Evolutionary conservation across 1,140 invertebrate species (phyloP), one percentile per base, ranked within the genome.

Genomic region (Lineus longissimus): DNA sequence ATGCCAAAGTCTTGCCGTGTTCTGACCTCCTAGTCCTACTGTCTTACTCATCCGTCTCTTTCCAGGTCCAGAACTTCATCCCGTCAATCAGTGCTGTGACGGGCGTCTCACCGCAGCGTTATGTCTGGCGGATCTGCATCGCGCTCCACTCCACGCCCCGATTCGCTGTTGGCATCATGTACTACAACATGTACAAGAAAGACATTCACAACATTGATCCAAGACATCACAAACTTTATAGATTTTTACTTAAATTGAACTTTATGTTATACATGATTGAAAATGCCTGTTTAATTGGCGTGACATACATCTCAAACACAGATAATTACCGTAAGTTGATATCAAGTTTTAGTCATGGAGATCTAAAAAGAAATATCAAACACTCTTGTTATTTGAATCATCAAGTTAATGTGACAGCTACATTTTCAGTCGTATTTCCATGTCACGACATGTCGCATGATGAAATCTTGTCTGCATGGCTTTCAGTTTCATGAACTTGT

Each of bases 71-170:
- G 61, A 97, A 98, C 83, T 88, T 92, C 70, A 85, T 97, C 61
- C 95, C 95, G 55, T 97, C 95, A 1, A 91, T 97, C 72, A 97
- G 94, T 58, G 92, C 95, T 33, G 92, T 94, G 2, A 95, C 96
- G 73, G 93, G 94, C 62, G 92, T 92, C 29, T 88, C 94, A 70
- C 93, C 91, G 70, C 91, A 95, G 81, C 86, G 90, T 69, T 95
- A 95, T 82, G 83, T 96, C 70, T 96, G 94, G 93, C 86, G 92
- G 71, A 88, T 94, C 70, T 90, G 90, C 76, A 89, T 95, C 73
- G 93, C 92, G 51, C 86, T 95, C 68, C 93, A 96, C 76, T 87
- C 93, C 75, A 90, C 91, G 73, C 94, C 94, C 73, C 87, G 93
- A 73, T 86, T 94, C 73, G 86, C 90, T 36, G 86, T 93, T 23